Conservation (phyloP, 2,888 invertebrate species). For the Oxystoma pomonae region DNA sequence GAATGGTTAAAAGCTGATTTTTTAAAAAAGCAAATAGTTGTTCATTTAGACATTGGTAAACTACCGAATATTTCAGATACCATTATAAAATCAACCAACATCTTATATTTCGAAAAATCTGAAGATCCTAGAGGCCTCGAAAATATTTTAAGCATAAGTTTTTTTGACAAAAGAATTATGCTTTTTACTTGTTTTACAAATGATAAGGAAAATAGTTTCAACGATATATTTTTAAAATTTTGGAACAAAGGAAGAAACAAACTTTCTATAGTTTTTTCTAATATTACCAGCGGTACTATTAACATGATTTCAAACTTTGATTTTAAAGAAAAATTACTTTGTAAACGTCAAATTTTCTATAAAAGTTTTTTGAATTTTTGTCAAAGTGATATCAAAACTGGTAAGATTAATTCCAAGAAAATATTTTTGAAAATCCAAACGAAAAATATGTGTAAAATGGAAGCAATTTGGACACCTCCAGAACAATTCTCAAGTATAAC, state of each 20-base stretch:
- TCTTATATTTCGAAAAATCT: too few species aligned
- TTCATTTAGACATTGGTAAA: too few species aligned
- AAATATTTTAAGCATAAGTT: too few species aligned
- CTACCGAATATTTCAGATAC: too few species aligned
- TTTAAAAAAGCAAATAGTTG: too few species aligned
- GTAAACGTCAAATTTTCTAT: background rate
- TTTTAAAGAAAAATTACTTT: background rate
- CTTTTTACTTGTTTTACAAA: too few species aligned
- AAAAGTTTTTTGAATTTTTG: background rate
- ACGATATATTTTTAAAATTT: background rate
- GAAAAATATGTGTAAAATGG: background rate
- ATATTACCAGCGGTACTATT: background rate
- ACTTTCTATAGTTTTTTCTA: too few species aligned
- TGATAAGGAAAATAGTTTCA: background rate
- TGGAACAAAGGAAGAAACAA: background rate
- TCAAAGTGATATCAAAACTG: background rate
- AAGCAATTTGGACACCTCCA: background rate
- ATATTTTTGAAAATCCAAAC: background rate
- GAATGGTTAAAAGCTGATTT: too few species aligned
- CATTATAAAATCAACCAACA: too few species aligned
- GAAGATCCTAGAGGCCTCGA: too few species aligned
- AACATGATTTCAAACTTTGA: background rate
- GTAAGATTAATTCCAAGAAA: too few species aligned
- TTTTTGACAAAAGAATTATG: too few species aligned
- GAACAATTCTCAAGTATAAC: background rate